Conservation (phyloP, 2,888 invertebrate species). For the Geophilus truncorum region DNA sequence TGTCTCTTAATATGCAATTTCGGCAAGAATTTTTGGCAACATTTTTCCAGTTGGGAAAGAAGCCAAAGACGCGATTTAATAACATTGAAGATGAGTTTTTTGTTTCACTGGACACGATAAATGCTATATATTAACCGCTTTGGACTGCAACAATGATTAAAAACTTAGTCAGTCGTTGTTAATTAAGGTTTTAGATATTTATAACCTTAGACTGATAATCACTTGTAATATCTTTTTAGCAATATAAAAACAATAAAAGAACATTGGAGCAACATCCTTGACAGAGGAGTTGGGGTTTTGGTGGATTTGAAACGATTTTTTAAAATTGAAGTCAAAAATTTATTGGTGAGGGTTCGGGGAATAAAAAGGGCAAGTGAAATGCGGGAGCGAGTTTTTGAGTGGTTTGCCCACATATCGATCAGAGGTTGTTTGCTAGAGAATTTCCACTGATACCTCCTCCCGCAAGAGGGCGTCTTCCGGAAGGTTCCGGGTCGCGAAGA, state of each 20-base stretch:
- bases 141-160: neutral
- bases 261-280: no score
- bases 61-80: neutral
- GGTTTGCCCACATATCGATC: constrained; percentile 23
- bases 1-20: constrained; percentile 21
- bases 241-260: no score
- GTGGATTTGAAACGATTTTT: no score
- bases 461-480: constrained; percentile 23
- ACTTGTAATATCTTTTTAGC: no score
- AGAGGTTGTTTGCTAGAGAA: constrained; percentile 25
- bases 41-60: neutral
- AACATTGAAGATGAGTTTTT: neutral
- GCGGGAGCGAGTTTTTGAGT: constrained; percentile 25
- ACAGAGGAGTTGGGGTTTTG: no score
- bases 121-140: neutral
- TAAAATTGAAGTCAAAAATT: neutral
- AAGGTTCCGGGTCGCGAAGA: constrained; percentile 24
- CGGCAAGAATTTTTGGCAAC: constrained; percentile 9
- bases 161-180: no score
- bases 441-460: constrained; percentile 25
- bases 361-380: neutral
- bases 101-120: neutral
- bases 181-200: no score
- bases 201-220: no score
- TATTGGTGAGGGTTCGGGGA: neutral